Conservation (phyloP, 2,113 vertebrate species). For the Trogon surrucura region DNA sequence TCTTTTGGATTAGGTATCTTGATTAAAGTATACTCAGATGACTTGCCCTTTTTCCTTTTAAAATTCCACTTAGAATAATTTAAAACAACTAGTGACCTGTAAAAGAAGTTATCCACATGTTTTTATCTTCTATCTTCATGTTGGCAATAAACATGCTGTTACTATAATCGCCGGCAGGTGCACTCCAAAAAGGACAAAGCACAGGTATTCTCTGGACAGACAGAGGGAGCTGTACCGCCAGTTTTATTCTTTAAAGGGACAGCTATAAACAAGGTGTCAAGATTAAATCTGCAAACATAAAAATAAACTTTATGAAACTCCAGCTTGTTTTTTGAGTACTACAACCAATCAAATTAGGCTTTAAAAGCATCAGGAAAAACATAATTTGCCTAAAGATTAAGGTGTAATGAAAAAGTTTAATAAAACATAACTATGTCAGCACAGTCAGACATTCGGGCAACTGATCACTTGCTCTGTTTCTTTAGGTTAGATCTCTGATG, state of each 20-base stretch:
- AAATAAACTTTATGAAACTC: not conserved
- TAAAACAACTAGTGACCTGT: not conserved
- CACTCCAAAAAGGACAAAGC: not conserved
- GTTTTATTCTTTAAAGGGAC: slow-evolving; percentile 31
- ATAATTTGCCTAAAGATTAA: not conserved
- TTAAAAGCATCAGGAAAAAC: not conserved
- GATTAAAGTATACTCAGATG: not conserved
- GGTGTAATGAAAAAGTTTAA: not conserved
- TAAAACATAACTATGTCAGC: not conserved
- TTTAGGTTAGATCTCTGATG: not conserved
- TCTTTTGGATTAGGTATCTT: not conserved
- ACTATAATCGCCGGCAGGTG: not conserved
- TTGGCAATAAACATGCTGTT: not conserved
- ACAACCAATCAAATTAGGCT: not conserved
- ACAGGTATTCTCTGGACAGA: slow-evolving; percentile 37
- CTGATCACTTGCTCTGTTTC: not conserved
- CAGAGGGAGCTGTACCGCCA: slow-evolving; percentile 64
- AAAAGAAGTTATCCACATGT: not conserved
- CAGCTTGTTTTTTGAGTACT: not conserved
- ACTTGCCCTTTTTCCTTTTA: not conserved
- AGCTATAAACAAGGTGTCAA: not conserved
- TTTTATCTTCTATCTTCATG: not conserved
- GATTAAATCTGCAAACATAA: not conserved
- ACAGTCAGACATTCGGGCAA: not conserved
- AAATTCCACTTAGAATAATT: not conserved